Evolutionary conservation across 2,113 vertebrate species (phyloP).

Genomic region (Nycticorax nycticorax): DNA sequence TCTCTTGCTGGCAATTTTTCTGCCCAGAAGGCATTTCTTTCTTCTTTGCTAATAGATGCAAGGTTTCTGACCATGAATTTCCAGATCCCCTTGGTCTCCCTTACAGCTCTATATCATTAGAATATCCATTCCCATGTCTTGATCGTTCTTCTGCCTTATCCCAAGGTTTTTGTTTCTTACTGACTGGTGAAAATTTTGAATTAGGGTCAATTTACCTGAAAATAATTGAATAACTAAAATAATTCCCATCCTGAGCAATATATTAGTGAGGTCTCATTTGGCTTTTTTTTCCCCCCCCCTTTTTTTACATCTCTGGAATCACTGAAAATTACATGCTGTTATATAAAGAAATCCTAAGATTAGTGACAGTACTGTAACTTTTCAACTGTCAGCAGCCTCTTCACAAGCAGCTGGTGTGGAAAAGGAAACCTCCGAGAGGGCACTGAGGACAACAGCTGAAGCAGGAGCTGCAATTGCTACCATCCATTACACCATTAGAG

Average conservation of each 20-base stretch:
- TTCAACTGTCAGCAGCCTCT: not conserved
- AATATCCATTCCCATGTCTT: not conserved
- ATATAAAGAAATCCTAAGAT: not conserved
- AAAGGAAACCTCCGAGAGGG: not conserved
- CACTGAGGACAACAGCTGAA: not conserved
- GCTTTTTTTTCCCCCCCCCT: accelerated
- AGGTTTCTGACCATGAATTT: not conserved
- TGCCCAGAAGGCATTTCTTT: not conserved
- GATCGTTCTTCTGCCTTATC: not conserved
- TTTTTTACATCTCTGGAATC: not conserved
- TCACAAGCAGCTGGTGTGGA: not conserved
- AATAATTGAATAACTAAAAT: not conserved
- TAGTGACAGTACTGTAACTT: not conserved
- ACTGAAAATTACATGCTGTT: not conserved
- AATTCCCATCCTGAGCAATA: not conserved
- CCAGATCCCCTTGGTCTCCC: not conserved
- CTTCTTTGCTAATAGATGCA: not conserved
- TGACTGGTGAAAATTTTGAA: not conserved
- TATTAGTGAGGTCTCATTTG: not conserved
- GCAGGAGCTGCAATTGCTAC: not conserved
- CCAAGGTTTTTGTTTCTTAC: not conserved
- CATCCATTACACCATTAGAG: not conserved
- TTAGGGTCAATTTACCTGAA: not conserved
- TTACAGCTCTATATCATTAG: not conserved
- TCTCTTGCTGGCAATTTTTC: not conserved